phyloP scores from a whole-genome alignment of 2,888 invertebrate genomes.

The Coelopa pilipes region DNA sequence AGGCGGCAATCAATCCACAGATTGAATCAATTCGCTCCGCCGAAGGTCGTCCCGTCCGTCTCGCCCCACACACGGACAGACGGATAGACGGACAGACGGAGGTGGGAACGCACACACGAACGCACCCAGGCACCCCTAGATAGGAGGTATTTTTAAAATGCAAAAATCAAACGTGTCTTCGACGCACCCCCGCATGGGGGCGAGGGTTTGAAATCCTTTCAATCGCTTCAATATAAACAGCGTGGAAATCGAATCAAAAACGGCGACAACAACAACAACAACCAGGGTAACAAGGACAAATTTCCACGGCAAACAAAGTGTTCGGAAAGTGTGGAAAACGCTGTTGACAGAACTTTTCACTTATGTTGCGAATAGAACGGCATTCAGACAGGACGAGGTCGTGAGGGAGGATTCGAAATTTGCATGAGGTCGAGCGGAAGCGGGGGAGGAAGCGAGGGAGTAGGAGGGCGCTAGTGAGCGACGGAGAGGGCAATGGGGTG shows the following conservation, averaged over 20 bases:
- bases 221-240: slow-evolving; percentile 60
- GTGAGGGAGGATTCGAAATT: too few relatives aligned
- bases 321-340: slow-evolving; percentile 42
- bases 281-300: slow-evolving; percentile 48
- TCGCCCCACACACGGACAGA: too few relatives aligned
- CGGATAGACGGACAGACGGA: too few relatives aligned
- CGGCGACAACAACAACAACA: slow-evolving; percentile 45
- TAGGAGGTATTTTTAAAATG: neutral
- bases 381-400: too few relatives aligned
- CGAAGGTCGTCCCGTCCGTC: too few relatives aligned
- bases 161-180: slow-evolving; percentile 55
- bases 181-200: slow-evolving; percentile 26
- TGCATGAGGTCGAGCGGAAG: too few relatives aligned
- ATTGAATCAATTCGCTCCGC: too few relatives aligned
- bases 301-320: slow-evolving; percentile 64
- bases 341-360: slow-evolving; percentile 63
- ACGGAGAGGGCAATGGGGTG: too few relatives aligned
- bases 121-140: neutral
- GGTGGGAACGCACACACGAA: too few relatives aligned
- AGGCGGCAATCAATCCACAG: too few relatives aligned
- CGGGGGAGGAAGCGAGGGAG: too few relatives aligned
- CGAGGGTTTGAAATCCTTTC: slow-evolving; percentile 57
- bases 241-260: slow-evolving; percentile 63
- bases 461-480: too few relatives aligned
- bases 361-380: slow-evolving; percentile 48